phyloP scores from a whole-genome alignment of 2,113 vertebrate species.

The Azemiops feae region DNA sequence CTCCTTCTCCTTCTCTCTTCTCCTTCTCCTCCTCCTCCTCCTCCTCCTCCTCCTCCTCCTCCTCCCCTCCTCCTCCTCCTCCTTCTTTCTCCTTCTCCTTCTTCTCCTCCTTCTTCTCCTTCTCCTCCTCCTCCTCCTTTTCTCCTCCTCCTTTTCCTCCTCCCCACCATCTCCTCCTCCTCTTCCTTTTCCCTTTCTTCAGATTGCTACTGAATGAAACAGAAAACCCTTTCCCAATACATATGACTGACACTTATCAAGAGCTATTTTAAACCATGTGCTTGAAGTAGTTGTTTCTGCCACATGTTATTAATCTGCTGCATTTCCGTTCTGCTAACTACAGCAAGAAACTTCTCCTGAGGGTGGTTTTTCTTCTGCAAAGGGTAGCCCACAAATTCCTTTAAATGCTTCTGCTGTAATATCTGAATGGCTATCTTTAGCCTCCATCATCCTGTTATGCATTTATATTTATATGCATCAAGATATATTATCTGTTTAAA shows the following conservation, averaged over 20 bases:
- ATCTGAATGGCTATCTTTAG: neutral
- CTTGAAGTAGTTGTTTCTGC: neutral
- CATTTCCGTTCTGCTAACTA: conserved; percentile 3
- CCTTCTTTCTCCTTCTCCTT: too few species aligned
- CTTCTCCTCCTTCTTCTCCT: too few species aligned
- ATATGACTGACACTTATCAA: neutral
- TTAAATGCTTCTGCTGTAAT: neutral
- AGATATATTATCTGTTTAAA: neutral
- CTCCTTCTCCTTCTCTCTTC: too few species aligned
- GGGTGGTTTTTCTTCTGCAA: neutral
- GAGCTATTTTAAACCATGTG: conserved; percentile 1
- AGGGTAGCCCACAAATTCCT: neutral
- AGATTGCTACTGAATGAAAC: neutral
- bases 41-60: too few species aligned
- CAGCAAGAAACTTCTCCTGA: neutral
- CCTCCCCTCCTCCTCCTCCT: too few species aligned
- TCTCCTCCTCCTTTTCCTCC: too few species aligned
- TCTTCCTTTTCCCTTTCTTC: too few species aligned
- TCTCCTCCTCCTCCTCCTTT: neutral
- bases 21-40: too few species aligned
- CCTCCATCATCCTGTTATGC: neutral
- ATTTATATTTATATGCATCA: conserved; percentile 3
- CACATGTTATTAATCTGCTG: conserved; percentile 1
- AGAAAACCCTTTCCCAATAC: neutral
- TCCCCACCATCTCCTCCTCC: too few species aligned